A percentile compares a stretch with the other conserved stretches of the same genome.
Evolutionary conservation across 2,113 vertebrate genomes (phyloP).

Genomic region (Desmodus rotundus): DNA sequence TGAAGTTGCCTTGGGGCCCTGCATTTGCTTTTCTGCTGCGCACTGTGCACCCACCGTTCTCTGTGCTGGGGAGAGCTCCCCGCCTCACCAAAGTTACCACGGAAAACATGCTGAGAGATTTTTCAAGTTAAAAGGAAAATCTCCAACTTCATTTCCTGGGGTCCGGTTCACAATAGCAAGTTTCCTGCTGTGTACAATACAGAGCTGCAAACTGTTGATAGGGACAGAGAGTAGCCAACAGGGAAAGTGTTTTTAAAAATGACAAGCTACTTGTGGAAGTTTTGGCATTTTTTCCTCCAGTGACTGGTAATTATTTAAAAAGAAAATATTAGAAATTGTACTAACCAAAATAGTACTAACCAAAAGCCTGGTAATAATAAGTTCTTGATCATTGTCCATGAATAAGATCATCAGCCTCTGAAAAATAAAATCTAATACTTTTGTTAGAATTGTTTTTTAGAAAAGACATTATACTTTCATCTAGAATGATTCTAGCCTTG

Average conservation of each 20-base stretch:
- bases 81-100: not conserved
- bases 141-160: not conserved
- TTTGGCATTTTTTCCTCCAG: not conserved
- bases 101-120: not conserved
- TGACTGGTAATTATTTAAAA: not conserved
- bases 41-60: not conserved
- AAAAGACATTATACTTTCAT: not conserved
- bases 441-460: slow-evolving; percentile 7
- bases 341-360: slow-evolving; percentile 1
- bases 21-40: not conserved
- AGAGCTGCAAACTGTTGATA: not conserved
- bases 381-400: not conserved
- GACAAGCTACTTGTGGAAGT: not conserved
- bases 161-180: not conserved
- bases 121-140: not conserved
- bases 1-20: not conserved
- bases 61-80: not conserved
- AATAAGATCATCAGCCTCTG: not conserved
- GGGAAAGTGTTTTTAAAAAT: slow-evolving; percentile 7
- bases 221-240: not conserved
- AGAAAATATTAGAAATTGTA: slow-evolving; percentile 26
- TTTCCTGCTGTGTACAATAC: not conserved
- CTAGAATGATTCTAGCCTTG: not conserved
- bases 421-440: slow-evolving; percentile 25
- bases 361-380: slow-evolving; percentile 13